Evolutionary conservation across 2,797 vertebrate species (phyloP).

Genomic region (Gambusia yucatana): DNA sequence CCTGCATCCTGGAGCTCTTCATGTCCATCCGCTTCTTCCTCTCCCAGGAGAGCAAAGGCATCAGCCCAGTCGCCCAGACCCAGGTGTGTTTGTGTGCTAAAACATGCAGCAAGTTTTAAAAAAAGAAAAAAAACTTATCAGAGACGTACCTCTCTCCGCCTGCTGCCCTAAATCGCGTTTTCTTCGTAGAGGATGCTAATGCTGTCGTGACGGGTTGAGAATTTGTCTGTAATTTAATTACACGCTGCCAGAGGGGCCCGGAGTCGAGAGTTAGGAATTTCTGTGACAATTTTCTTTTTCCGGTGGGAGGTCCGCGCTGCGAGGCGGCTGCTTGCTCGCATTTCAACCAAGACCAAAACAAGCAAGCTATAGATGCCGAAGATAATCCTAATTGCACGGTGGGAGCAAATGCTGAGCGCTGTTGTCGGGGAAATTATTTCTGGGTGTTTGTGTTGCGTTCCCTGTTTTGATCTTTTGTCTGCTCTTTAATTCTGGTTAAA

Average conservation of each 20-base stretch:
- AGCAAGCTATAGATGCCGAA: conserved; percentile 55
- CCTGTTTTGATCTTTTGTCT: conserved; percentile 13
- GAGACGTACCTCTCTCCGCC: conserved; percentile 11
- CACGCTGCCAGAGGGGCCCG: conserved; percentile 47
- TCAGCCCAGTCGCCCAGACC: conserved; percentile 88
- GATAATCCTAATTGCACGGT: conserved; percentile 65
- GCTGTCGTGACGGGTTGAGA: conserved; percentile 53
- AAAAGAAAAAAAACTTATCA: not conserved
- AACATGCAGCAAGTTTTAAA: not conserved
- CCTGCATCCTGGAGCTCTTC: conserved; percentile 95
- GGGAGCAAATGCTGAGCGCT: conserved; percentile 30
- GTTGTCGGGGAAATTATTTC: not conserved
- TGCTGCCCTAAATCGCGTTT: conserved; percentile 16
- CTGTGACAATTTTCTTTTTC: conserved; percentile 44
- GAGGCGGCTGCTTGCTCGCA: conserved; percentile 32
- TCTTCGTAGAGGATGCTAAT: conserved; percentile 40
- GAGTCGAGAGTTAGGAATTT: conserved; percentile 33
- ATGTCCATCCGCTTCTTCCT: conserved; percentile 98
- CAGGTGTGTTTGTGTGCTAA: conserved; percentile 79
- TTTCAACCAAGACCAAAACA: conserved; percentile 58
- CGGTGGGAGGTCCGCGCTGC: conserved; percentile 54
- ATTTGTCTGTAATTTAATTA: conserved; percentile 72
- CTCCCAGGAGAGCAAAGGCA: conserved; percentile 92
- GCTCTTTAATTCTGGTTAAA: not conserved
- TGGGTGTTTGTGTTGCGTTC: not conserved